These are phyloP conservation scores for Macaria notata DNA, from an alignment of 2,888 invertebrate genomes.

Conservation along the genomic window DNA sequence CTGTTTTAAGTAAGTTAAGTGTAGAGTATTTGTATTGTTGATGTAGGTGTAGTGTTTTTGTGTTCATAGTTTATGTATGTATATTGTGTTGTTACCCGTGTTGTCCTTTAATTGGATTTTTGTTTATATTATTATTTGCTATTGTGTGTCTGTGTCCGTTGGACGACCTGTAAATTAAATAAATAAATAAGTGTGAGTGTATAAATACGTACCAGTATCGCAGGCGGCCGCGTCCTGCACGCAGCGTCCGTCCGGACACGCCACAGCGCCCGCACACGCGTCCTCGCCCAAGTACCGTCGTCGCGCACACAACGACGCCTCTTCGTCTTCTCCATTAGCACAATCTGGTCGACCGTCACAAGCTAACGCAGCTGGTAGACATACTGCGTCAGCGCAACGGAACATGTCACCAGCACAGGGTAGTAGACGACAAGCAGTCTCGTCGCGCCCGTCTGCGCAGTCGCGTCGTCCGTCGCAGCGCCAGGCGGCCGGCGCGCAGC, in stretches of 20 bases:
- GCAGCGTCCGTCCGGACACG: slow-evolving; percentile 64
- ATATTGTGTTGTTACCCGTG: too few relatives aligned
- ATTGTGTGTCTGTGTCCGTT: too few relatives aligned
- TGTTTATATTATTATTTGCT: too few relatives aligned
- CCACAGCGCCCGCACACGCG: slow-evolving; percentile 30
- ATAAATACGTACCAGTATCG: slow-evolving; percentile 38
- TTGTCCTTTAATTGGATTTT: too few relatives aligned
- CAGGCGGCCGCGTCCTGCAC: slow-evolving; percentile 49
- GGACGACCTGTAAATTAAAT: too few relatives aligned
- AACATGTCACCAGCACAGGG: slow-evolving; percentile 70
- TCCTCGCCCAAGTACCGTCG: slow-evolving; percentile 36
- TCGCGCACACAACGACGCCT: slow-evolving; percentile 45
- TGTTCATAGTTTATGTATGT: too few relatives aligned
- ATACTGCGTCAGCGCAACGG: slow-evolving; percentile 79
- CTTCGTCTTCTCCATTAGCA: slow-evolving; percentile 83
- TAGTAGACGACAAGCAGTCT: slow-evolving; percentile 56
- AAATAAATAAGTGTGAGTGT: neutral
- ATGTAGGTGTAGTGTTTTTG: too few relatives aligned
- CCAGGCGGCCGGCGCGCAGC: slow-evolving; percentile 81
- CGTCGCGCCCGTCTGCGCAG: slow-evolving; percentile 85
- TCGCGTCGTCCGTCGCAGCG: slow-evolving; percentile 85
- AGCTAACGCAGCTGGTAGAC: slow-evolving; percentile 85
- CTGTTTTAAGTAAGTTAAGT: too few relatives aligned
- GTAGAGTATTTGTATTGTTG: too few relatives aligned
- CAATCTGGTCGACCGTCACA: slow-evolving; percentile 89